A percentile compares a stretch with the other conserved stretches of the same genome.
Evolutionary conservation across 2,888 invertebrate genomes (phyloP).

Genomic region (Metopia argyrocephala): DNA sequence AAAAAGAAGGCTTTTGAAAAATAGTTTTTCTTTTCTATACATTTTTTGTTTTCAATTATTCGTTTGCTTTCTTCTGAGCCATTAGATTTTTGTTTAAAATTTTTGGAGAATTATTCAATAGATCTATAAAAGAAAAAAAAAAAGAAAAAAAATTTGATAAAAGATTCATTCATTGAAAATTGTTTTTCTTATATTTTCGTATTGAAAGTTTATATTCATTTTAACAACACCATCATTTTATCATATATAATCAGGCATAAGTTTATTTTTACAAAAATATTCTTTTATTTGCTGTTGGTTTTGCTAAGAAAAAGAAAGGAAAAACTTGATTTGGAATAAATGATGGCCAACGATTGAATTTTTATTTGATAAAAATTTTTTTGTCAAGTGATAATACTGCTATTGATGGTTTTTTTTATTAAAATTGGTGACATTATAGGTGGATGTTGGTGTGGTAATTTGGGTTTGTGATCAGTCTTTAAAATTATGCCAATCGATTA

Average conservation of each 20-base stretch:
- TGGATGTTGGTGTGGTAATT: too few species aligned
- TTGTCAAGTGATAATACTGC: slow-evolving; percentile 7
- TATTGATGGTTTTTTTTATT: slow-evolving; percentile 35
- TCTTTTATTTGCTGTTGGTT: not conserved
- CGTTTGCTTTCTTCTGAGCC: not conserved
- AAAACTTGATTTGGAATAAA: too few species aligned
- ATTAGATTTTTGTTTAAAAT: slow-evolving; percentile 3
- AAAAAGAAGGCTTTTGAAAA: slow-evolving; percentile 44
- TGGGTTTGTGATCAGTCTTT: too few species aligned
- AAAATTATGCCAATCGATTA: too few species aligned
- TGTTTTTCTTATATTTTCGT: slow-evolving; percentile 20
- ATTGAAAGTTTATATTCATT: slow-evolving; percentile 25
- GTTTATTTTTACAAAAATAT: not conserved
- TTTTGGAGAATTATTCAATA: not conserved
- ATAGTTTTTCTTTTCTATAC: slow-evolving; percentile 25
- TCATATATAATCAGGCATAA: not conserved
- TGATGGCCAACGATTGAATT: slow-evolving; percentile 62
- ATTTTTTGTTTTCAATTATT: not conserved
- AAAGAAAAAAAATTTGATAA: slow-evolving; percentile 44
- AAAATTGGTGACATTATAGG: too few species aligned
- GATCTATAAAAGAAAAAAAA: not conserved
- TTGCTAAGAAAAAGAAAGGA: slow-evolving; percentile 1
- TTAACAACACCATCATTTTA: not conserved
- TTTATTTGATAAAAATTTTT: slow-evolving; percentile 58
- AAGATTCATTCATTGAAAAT: slow-evolving; percentile 54